Conservation (phyloP, 2,888 invertebrate species). For the Timandra comae region DNA sequence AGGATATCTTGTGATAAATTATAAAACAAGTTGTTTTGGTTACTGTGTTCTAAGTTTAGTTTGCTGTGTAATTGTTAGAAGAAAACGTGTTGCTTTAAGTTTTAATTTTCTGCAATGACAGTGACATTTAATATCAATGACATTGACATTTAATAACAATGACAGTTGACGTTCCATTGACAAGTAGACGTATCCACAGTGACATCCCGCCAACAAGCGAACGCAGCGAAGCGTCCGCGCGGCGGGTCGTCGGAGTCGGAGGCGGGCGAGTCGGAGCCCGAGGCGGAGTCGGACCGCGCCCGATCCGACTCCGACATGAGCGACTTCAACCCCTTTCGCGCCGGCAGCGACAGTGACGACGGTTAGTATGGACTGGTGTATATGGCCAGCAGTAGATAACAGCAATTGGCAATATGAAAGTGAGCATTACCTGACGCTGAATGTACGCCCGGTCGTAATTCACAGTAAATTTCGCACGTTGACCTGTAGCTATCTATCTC, state of each 20-base stretch:
- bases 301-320: constrained; percentile 69
- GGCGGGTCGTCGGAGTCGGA: constrained; percentile 81
- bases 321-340: constrained; percentile 93
- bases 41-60: too few relatives aligned
- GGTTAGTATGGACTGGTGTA: constrained; percentile 68
- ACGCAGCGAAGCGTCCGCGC: constrained; percentile 66
- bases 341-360: constrained; percentile 87
- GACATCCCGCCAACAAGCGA: constrained; percentile 57
- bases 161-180: too few relatives aligned
- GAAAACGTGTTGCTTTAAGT: neutral
- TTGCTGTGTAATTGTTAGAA: neutral
- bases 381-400: neutral
- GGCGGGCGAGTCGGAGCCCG: constrained; percentile 77
- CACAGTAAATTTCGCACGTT: too few relatives aligned
- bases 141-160: too few relatives aligned
- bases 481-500: too few relatives aligned
- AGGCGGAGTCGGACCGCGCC: constrained; percentile 37
- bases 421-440: too few relatives aligned
- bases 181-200: constrained; percentile 40
- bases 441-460: too few relatives aligned
- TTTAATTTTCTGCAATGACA: too few relatives aligned
- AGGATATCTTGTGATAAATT: too few relatives aligned
- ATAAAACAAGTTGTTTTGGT: too few relatives aligned
- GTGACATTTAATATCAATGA: too few relatives aligned
- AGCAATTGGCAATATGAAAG: neutral